Conservation (phyloP, 2,888 invertebrate genomes). For the Willowsia nigromaculata region DNA sequence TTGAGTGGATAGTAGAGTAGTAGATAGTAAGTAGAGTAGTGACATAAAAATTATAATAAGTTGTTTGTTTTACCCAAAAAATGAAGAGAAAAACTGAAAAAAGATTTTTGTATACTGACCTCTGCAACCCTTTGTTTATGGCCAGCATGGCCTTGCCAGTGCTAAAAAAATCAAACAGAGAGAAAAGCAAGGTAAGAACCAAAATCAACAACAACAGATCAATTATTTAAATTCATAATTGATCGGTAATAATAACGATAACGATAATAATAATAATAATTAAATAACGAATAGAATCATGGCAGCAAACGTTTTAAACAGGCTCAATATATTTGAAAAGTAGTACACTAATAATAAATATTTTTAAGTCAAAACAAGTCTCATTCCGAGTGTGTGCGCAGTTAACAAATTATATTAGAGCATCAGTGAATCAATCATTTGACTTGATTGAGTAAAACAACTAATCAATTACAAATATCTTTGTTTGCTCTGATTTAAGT, state of each 20-base stretch:
- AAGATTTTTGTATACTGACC: slow-evolving; percentile 83
- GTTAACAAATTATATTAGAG: neutral
- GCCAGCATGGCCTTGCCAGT: slow-evolving; percentile 91
- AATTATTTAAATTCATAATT: slow-evolving; percentile 68
- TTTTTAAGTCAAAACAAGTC: neutral
- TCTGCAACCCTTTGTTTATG: slow-evolving; percentile 92
- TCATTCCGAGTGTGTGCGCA: slow-evolving; percentile 21
- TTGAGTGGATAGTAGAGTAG: neutral
- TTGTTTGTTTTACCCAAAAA: slow-evolving; percentile 70
- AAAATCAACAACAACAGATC: slow-evolving; percentile 77
- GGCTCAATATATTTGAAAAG: slow-evolving; percentile 54
- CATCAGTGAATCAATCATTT: neutral
- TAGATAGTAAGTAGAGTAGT: neutral
- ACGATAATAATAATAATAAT: slow-evolving; percentile 52
- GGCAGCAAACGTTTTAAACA: slow-evolving; percentile 67
- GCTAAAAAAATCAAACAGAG: slow-evolving; percentile 85
- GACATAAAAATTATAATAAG: slow-evolving; percentile 54
- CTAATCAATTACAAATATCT: too few species aligned
- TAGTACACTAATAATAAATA: slow-evolving; percentile 34
- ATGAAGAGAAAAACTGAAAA: slow-evolving; percentile 78
- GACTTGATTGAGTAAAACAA: neutral
- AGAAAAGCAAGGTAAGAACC: slow-evolving; percentile 81
- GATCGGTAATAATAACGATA: slow-evolving; percentile 55
- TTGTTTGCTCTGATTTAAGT: too few species aligned
- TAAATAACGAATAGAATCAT: slow-evolving; percentile 60